Evolutionary conservation across 2,797 vertebrate genomes (phyloP).

Genomic region (Sylvia borin): DNA sequence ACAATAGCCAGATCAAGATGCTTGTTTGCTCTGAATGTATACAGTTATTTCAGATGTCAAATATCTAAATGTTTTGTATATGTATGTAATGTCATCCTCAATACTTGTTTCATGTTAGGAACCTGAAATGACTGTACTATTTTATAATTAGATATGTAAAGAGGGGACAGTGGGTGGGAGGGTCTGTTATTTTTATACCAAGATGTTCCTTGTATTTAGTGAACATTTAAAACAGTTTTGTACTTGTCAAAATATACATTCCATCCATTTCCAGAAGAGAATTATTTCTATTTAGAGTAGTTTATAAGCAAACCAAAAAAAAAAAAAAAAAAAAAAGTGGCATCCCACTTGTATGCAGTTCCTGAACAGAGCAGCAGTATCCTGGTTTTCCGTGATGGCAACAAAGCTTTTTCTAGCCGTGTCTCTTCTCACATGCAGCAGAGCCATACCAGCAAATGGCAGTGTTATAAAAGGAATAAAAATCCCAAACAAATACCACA

Average conservation of each 20-base stretch:
- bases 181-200: conserved; percentile 77
- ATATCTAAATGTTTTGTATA: conserved; percentile 57
- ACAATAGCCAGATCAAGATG: conserved; percentile 42
- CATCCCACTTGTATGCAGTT: not conserved
- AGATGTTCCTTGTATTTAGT: conserved; percentile 72
- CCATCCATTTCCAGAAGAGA: conserved; percentile 72
- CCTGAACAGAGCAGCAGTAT: conserved; percentile 5
- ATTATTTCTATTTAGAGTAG: conserved; percentile 66
- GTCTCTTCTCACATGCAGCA: conserved; percentile 6
- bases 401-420: not conserved
- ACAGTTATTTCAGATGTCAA: conserved; percentile 62
- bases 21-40: conserved; percentile 70
- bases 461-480: not conserved
- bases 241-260: conserved; percentile 78
- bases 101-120: conserved; percentile 60
- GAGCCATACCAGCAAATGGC: conserved; percentile 53
- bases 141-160: conserved; percentile 76
- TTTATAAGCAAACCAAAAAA: conserved; percentile 48
- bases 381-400: conserved; percentile 15
- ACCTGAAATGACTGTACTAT: conserved; percentile 65
- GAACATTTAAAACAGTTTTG: conserved; percentile 75
- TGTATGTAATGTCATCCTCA: conserved; percentile 57
- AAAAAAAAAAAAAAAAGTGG: not conserved
- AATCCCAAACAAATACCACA: not conserved
- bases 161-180: conserved; percentile 36